phyloP scores from a whole-genome alignment of 2,888 invertebrate genomes.

The Platycheirus rosarum region DNA sequence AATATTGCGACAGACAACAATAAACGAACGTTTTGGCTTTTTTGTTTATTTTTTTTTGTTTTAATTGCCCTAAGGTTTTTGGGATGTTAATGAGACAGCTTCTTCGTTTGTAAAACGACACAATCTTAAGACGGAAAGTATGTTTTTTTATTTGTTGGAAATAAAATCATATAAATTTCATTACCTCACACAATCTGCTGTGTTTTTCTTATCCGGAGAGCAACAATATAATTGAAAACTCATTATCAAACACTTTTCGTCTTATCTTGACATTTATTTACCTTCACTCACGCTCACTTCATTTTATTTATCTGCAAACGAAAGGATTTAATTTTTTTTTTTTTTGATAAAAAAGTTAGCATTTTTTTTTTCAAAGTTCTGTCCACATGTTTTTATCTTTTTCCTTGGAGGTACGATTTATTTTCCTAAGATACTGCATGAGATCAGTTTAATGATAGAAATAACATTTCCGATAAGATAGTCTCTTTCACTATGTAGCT shows the following conservation, averaged over 20 bases:
- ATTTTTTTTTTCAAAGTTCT: background rate
- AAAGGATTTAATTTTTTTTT: constrained; percentile 2
- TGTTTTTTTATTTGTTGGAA: background rate
- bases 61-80: no score
- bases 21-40: no score
- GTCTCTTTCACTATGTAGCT: no score
- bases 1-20: no score
- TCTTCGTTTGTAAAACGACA: background rate
- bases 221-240: constrained; percentile 22
- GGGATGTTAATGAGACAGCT: no score
- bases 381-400: background rate
- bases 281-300: constrained; percentile 1
- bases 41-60: background rate
- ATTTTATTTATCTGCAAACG: constrained; percentile 21
- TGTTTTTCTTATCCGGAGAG: constrained; percentile 23
- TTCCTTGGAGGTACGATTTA: background rate
- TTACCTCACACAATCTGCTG: constrained; percentile 30
- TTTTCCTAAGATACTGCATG: constrained; percentile 1
- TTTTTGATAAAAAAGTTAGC: no score
- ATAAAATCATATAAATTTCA: constrained; percentile 11
- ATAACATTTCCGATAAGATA: no score
- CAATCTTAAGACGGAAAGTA: background rate
- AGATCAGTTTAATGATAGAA: constrained; percentile 14
- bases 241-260: constrained; percentile 27
- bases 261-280: constrained; percentile 40